These are phyloP conservation scores for Pammene fasciana DNA, from an alignment of 2,888 invertebrate genomes.

Conservation along the genomic window DNA sequence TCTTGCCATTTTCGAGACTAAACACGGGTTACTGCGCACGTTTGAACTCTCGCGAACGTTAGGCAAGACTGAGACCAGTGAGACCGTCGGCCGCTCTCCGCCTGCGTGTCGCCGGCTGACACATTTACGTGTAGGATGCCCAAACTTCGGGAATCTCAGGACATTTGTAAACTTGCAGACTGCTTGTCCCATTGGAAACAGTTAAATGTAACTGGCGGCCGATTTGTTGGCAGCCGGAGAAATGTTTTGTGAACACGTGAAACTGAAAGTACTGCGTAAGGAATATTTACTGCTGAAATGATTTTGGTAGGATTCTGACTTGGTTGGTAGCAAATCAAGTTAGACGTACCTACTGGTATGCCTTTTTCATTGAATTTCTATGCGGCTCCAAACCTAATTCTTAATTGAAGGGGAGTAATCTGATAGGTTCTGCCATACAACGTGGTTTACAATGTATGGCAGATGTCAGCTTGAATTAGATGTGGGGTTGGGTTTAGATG, in stretches of 20 bases:
- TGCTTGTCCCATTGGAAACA: conserved; percentile 21
- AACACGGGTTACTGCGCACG: conserved; percentile 49
- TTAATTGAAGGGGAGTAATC: no score
- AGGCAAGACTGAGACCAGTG: conserved; percentile 67
- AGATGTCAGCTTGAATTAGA: no score
- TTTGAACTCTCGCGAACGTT: conserved; percentile 57
- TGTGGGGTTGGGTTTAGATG: no score
- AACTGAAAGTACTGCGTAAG: not conserved
- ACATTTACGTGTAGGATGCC: conserved; percentile 66
- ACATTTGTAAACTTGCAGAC: conserved; percentile 21
- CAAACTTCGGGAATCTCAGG: conserved; percentile 35
- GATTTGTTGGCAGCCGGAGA: conserved; percentile 12
- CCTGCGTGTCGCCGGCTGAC: conserved; percentile 68
- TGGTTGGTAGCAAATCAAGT: no score
- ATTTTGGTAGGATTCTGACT: no score
- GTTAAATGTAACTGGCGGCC: conserved; percentile 3
- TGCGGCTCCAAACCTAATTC: no score
- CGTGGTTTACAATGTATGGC: no score
- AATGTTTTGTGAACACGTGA: conserved; percentile 6
- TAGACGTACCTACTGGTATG: no score
- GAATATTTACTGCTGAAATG: not conserved
- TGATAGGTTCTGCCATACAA: no score
- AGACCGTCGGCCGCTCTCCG: conserved; percentile 59
- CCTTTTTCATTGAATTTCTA: no score
- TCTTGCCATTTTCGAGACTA: conserved; percentile 63